These are phyloP conservation scores for Polylopha cassiicola DNA, from an alignment of 2,888 invertebrate species.

Conservation along the genomic window DNA sequence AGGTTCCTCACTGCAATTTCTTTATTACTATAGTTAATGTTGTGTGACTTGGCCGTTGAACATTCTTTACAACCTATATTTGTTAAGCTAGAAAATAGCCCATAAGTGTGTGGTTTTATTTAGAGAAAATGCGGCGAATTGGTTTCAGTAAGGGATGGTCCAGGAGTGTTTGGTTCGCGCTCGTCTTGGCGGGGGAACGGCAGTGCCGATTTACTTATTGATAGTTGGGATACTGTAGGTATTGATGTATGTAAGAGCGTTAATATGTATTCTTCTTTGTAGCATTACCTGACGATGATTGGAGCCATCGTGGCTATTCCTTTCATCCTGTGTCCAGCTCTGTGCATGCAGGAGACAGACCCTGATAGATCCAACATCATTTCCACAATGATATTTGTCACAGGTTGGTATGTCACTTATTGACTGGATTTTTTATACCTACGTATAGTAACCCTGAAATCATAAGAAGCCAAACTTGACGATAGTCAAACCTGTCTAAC, in stretches of 20 bases:
- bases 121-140: conserved; percentile 24
- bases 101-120: too few species aligned
- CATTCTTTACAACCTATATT: too few species aligned
- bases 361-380: conserved; percentile 86
- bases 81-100: too few species aligned
- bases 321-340: conserved; percentile 86
- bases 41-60: too few species aligned
- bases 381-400: conserved; percentile 89
- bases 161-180: conserved; percentile 20
- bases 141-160: conserved; percentile 24
- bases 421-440: too few species aligned
- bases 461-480: too few species aligned
- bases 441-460: too few species aligned
- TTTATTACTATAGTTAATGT: too few species aligned
- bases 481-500: too few species aligned
- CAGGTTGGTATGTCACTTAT: conserved; percentile 55
- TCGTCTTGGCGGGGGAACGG: conserved; percentile 22
- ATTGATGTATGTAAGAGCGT: neutral
- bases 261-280: conserved; percentile 22
- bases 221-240: neutral
- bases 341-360: conserved; percentile 87
- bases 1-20: too few species aligned
- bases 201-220: conserved; percentile 9
- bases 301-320: conserved; percentile 90
- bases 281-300: conserved; percentile 91